These are phyloP conservation scores for Lottia scabra DNA, from an alignment of 2,888 invertebrate species.

Conservation along the genomic window DNA sequence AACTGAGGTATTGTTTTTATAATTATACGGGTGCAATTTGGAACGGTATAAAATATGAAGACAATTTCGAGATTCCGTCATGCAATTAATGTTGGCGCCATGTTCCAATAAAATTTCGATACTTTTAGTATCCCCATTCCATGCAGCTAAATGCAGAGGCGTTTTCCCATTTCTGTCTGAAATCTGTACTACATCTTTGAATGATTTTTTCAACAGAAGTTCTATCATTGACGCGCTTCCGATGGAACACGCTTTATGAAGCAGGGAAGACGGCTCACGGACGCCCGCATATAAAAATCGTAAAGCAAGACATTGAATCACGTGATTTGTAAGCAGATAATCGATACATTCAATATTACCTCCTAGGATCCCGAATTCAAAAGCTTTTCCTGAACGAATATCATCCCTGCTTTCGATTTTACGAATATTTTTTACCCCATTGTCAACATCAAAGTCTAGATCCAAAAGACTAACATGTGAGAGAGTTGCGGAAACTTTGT, in stretches of 20 bases:
- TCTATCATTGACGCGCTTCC: constrained; percentile 11
- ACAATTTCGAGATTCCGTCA: constrained; percentile 10
- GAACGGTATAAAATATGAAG: constrained; percentile 22
- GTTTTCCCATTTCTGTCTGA: constrained; percentile 22
- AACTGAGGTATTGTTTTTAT: constrained; percentile 15
- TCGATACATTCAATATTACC: constrained; percentile 13
- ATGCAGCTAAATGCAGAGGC: constrained; percentile 19
- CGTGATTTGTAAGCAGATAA: constrained; percentile 10
- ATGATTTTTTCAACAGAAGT: constrained; percentile 13
- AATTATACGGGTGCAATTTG: constrained; percentile 14
- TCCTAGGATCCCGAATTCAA: constrained; percentile 12
- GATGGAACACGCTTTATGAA: constrained; percentile 22
- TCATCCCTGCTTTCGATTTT: neutral
- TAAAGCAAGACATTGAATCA: constrained; percentile 10
- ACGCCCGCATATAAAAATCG: constrained; percentile 19
- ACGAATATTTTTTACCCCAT: neutral
- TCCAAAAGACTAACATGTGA: neutral
- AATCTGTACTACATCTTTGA: constrained; percentile 6
- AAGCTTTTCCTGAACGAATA: constrained; percentile 9
- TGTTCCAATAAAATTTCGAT: constrained; percentile 8
- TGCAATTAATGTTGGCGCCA: constrained; percentile 15
- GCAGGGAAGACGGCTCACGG: constrained; percentile 12
- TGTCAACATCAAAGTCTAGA: neutral
- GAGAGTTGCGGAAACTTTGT: neutral
- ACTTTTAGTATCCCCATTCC: constrained; percentile 21